Evolutionary conservation across 2,888 invertebrate species (phyloP), one percentile per base, ranked within the genome.

Genomic region (Aspidiotus rigidus): DNA sequence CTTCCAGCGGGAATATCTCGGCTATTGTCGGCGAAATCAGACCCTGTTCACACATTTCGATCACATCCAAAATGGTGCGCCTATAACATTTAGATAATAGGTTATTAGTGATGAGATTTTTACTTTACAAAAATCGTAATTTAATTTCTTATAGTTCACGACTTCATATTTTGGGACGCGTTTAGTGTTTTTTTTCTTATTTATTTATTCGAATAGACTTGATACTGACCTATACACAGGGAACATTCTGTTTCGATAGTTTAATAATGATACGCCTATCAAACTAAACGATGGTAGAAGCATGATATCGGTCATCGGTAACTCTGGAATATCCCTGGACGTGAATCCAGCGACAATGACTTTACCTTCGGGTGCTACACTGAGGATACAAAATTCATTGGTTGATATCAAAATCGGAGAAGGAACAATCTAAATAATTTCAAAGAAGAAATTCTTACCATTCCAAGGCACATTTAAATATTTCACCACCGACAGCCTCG

Each of bases 401-500:
- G 54, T 77, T 72, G 76, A 76, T 28, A 77, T 69, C 69, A 78
- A 72, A 42, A 76, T 67, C 64, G 75, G 74, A 57, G 76, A 78
- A 76, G 74, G 62, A 56, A 69, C 69, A 74, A 39, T 16, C n/a
- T 8, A 6, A 61, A 39, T 3, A 3, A 61, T 39, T n/a, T 61
- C 61, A 39, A 2, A 5, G 44, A 62, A n/a, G n/a, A 53, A 59
- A 55, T 62, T 72, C 77, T 76, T 77, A 87, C 87, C 85, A 84
- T 74, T 80, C 78, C 16, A 84, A 76, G 44, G 84, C 79, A 69
- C 80, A 79, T 71, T 83, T 80, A 72, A 86, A 82, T 72, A 83
- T 77, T 64, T 83, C 79, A 17, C 85, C 85, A 49, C 85, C 85
- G 16, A 83, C 83, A 15, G 84, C 84, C 75, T 87, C 86, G 75